Evolutionary conservation across 2,797 vertebrate species (phyloP).

Genomic region (Sebastes kiyomatsui): DNA sequence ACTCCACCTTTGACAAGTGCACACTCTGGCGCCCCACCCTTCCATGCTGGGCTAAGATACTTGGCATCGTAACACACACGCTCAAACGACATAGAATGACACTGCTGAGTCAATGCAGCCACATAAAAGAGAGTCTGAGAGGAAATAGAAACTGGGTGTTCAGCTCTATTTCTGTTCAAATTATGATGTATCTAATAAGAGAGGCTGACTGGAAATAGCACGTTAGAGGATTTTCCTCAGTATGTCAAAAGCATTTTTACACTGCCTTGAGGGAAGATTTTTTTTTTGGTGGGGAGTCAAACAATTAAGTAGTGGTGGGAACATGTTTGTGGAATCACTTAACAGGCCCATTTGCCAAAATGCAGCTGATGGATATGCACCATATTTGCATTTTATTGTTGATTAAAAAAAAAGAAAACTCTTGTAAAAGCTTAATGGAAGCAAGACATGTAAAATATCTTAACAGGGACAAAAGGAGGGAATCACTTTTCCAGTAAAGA

Average conservation of each 20-base stretch:
- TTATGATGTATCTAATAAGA: slow-evolving; percentile 37
- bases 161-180: slow-evolving; percentile 36
- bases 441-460: background rate
- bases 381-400: background rate
- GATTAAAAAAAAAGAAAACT: background rate
- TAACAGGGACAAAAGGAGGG: background rate
- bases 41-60: background rate
- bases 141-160: slow-evolving; percentile 28
- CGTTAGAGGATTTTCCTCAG: background rate
- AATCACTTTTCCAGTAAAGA: background rate
- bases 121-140: slow-evolving; percentile 26
- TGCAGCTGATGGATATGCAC: background rate
- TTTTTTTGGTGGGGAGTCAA: background rate
- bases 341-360: background rate
- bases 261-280: background rate
- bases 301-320: background rate
- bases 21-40: background rate
- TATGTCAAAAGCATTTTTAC: background rate
- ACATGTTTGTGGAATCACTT: background rate
- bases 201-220: slow-evolving; percentile 30
- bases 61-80: background rate
- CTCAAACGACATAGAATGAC: background rate
- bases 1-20: background rate
- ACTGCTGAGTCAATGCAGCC: slow-evolving; percentile 38
- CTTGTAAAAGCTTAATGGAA: background rate